Percentiles rank a stretch among this genome's conserved stretches.
Conservation (phyloP, 2,113 vertebrate genomes). For the Pampusana beccarii region DNA sequence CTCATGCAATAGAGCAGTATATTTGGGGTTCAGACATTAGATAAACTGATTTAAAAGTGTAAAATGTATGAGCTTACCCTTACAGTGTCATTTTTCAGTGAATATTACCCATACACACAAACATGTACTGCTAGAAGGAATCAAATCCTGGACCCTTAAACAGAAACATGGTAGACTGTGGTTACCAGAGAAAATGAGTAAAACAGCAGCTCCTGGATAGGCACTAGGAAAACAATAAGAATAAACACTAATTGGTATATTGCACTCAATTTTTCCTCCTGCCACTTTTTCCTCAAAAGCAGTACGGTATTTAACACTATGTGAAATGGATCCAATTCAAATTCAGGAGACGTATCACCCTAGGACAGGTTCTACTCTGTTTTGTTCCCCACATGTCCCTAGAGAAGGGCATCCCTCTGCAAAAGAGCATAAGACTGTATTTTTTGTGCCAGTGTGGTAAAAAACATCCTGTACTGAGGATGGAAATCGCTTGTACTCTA, state of each 20-base stretch:
- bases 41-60: not conserved
- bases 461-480: not conserved
- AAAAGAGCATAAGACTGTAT: not conserved
- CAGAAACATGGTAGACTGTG: not conserved
- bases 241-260: not conserved
- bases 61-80: not conserved
- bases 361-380: not conserved
- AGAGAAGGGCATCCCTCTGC: not conserved
- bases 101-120: not conserved
- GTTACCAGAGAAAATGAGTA: not conserved
- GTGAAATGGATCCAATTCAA: not conserved
- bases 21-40: not conserved
- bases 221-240: not conserved
- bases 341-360: not conserved
- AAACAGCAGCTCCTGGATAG: not conserved
- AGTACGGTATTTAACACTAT: not conserved
- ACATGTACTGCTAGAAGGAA: not conserved
- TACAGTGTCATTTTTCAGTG: not conserved
- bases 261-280: not conserved
- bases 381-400: not conserved
- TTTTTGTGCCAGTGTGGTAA: not conserved
- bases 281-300: not conserved
- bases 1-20: not conserved
- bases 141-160: not conserved
- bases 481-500: not conserved